Percentiles rank a stretch among this genome's conserved stretches.
phyloP scores from a whole-genome alignment of 2,888 invertebrate genomes.

The Eucriotettix oculatus region DNA sequence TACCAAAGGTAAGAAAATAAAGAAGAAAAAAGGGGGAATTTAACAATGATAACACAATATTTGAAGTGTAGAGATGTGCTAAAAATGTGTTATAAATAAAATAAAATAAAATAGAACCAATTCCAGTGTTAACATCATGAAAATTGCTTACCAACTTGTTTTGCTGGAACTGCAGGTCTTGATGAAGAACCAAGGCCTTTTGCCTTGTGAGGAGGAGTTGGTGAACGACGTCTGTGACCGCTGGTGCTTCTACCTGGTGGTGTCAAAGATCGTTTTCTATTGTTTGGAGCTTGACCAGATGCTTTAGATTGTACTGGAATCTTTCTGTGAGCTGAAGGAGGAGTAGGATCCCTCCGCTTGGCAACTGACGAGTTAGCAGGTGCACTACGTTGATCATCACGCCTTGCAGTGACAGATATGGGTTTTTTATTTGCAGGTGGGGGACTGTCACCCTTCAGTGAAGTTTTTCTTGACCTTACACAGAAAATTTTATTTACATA shows the following conservation, averaged over 20 bases:
- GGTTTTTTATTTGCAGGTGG: neutral
- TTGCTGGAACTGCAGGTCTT: neutral
- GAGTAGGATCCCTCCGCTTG: slow-evolving; percentile 6
- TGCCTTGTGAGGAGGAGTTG: slow-evolving; percentile 5
- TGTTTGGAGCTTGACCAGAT: neutral
- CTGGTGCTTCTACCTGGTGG: slow-evolving; percentile 7
- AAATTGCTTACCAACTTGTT: neutral
- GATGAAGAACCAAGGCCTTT: neutral
- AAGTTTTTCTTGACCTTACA: neutral
- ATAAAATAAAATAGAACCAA: no score
- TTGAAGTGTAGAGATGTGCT: no score
- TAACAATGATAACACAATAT: no score
- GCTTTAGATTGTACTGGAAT: neutral
- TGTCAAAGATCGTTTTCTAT: slow-evolving; percentile 8
- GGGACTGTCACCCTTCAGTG: neutral
- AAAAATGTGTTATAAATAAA: neutral
- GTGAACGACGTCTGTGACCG: slow-evolving; percentile 8
- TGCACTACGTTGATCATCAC: slow-evolving; percentile 4
- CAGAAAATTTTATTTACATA: neutral
- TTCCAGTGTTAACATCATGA: no score
- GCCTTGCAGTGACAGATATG: neutral
- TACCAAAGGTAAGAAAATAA: no score
- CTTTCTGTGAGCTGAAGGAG: slow-evolving; percentile 4
- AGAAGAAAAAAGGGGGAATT: no score
- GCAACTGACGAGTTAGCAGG: neutral